A percentile compares a stretch with the other conserved stretches of the same genome.
Conservation (phyloP, 2,113 vertebrate species). For the Gymnogyps californianus region DNA sequence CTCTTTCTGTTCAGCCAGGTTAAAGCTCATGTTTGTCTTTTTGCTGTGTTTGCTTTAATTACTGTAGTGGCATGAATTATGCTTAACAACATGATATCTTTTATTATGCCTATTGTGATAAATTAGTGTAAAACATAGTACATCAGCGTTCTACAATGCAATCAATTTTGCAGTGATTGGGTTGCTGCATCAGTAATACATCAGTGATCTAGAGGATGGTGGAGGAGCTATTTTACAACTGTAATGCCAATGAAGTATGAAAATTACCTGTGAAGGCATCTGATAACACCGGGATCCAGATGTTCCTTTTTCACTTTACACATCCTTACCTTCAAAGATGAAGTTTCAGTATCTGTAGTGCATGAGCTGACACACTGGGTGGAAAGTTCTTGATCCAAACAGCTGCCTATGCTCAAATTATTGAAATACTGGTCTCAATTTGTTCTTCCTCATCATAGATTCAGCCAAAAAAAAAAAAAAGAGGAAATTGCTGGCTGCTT, state of each 20-base stretch:
- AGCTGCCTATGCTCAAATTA: neutral
- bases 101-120: neutral
- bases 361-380: neutral
- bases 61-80: neutral
- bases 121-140: neutral
- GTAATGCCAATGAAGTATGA: neutral
- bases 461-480: neutral
- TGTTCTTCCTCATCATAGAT: neutral
- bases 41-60: neutral
- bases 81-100: neutral
- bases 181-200: neutral
- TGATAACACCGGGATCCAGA: neutral
- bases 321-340: neutral
- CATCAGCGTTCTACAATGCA: neutral
- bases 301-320: neutral
- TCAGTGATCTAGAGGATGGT: neutral
- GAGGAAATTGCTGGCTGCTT: neutral
- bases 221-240: neutral
- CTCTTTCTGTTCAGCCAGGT: neutral
- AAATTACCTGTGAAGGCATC: neutral
- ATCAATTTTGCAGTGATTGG: neutral
- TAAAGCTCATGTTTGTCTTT: neutral
- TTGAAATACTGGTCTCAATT: neutral
- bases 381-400: neutral
- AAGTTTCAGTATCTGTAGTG: neutral